phyloP scores from a whole-genome alignment of 2,888 invertebrate species.

The Syrista parreyssii region DNA sequence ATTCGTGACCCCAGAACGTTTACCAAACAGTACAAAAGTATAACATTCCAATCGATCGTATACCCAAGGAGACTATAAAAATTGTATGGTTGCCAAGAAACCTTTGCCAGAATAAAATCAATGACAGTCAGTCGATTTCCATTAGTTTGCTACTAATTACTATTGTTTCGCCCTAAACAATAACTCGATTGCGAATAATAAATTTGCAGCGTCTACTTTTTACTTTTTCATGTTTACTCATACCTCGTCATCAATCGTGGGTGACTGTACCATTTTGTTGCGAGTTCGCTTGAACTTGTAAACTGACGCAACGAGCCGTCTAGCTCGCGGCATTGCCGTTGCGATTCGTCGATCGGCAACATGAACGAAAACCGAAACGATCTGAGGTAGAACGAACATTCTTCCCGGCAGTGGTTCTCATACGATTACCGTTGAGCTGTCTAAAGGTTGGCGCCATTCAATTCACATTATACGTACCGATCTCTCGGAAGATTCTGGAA shows the following conservation, averaged over 20 bases:
- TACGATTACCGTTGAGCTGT: not conserved
- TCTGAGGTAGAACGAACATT: conserved; percentile 26
- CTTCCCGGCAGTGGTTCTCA: conserved; percentile 26
- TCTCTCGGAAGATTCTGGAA: not conserved
- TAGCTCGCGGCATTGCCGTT: not conserved
- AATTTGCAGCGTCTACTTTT: not conserved
- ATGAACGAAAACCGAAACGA: conserved; percentile 24
- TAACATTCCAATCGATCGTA: not conserved
- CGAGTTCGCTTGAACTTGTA: not conserved
- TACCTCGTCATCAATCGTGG: not conserved
- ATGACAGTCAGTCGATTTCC: not conserved
- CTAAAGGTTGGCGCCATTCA: not conserved
- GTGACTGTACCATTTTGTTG: not conserved
- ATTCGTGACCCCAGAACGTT: not conserved
- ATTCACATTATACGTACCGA: not conserved
- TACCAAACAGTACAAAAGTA: not conserved
- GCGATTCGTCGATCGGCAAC: conserved; percentile 21
- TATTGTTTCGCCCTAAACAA: not conserved
- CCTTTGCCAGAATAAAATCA: not conserved
- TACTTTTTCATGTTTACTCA: not conserved
- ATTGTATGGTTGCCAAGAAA: not conserved
- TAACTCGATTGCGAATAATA: not conserved
- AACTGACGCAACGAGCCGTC: not conserved
- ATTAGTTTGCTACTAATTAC: not conserved
- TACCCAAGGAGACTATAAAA: not conserved